Percentiles rank a stretch among this genome's conserved stretches.
Conservation (phyloP, 1,140 invertebrate species). For the Subanguina moxae region DNA sequence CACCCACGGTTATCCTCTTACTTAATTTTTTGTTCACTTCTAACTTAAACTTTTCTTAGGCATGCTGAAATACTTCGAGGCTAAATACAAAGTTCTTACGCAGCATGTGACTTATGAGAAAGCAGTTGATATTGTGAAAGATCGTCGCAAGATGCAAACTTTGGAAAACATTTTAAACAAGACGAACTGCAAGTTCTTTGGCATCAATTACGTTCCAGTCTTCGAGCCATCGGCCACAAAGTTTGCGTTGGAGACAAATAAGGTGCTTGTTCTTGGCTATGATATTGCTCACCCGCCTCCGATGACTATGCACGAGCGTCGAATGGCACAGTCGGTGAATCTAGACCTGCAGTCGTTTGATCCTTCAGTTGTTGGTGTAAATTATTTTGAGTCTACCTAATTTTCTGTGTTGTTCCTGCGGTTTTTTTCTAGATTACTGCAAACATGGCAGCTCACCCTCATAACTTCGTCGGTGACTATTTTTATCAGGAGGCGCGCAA, state of each 20-base stretch:
- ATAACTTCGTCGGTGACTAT: conserved; percentile 15
- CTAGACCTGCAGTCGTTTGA: conserved; percentile 9
- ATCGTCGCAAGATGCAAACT: conserved; percentile 25
- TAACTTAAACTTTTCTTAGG: neutral
- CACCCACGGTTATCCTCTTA: conserved; percentile 18
- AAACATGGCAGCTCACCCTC: conserved; percentile 3
- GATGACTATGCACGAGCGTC: conserved; percentile 16
- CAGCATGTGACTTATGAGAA: conserved; percentile 32
- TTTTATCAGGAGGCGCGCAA: conserved; percentile 21
- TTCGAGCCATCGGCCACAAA: conserved; percentile 30
- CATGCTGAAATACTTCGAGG: conserved; percentile 23
- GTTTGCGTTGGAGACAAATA: conserved; percentile 22
- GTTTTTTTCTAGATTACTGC: conserved; percentile 15
- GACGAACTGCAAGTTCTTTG: conserved; percentile 24
- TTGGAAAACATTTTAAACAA: conserved; percentile 40
- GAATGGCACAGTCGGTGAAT: conserved; percentile 1
- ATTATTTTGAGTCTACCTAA: conserved; percentile 5
- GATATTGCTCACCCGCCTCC: conserved; percentile 30
- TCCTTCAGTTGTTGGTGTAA: conserved; percentile 19
- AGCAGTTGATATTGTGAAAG: conserved; percentile 27
- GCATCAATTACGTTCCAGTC: conserved; percentile 30
- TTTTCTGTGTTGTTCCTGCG: neutral
- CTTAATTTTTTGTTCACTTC: neutral
- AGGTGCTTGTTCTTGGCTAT: conserved; percentile 27
- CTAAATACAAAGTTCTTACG: conserved; percentile 18